These are phyloP conservation scores for Polyommatus icarus DNA, from an alignment of 2,888 invertebrate genomes.

Conservation along the genomic window DNA sequence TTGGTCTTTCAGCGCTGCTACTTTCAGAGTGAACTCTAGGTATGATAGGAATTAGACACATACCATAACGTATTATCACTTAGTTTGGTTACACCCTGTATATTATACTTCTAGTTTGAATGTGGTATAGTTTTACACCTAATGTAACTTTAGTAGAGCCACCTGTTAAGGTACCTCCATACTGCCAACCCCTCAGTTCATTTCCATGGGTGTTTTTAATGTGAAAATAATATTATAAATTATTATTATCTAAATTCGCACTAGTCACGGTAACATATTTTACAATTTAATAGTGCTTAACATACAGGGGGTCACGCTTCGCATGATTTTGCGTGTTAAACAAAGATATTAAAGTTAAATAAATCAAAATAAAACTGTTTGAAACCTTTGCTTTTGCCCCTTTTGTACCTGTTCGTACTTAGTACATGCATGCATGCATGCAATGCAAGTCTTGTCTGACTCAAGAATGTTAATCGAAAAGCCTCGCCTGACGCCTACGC, in stretches of 20 bases:
- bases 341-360: neutral
- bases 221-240: neutral
- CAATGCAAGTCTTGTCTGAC: too few relatives aligned
- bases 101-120: neutral
- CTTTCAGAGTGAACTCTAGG: too few relatives aligned
- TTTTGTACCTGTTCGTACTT: neutral
- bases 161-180: neutral
- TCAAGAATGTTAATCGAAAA: neutral
- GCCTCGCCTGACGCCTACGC: neutral
- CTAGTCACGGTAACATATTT: neutral
- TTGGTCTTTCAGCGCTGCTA: too few relatives aligned
- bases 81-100: too few relatives aligned
- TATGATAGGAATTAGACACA: too few relatives aligned
- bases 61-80: too few relatives aligned
- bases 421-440: neutral
- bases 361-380: too few relatives aligned
- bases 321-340: neutral
- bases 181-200: neutral
- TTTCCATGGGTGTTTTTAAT: neutral
- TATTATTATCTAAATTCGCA: neutral
- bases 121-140: neutral
- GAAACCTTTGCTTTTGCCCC: neutral
- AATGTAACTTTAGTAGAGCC: neutral
- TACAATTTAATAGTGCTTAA: neutral
- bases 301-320: neutral